phyloP scores from a whole-genome alignment of 2,797 vertebrate species.

The Poeciliopsis infans region DNA sequence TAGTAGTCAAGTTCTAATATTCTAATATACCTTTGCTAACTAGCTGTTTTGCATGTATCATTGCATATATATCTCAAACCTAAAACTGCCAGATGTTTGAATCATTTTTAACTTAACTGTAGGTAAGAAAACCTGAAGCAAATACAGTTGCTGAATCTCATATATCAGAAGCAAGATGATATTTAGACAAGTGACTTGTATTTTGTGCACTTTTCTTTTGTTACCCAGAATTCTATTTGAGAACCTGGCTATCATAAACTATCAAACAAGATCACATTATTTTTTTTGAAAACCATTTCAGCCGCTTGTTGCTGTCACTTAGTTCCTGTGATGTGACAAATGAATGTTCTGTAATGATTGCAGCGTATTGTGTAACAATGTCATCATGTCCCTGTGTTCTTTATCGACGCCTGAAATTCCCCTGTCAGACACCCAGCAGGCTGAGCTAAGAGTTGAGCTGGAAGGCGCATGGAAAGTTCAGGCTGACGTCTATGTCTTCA shows the following conservation, averaged over 20 bases:
- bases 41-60: no score
- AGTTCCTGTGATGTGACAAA: slow-evolving; percentile 1
- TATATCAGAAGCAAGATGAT: background rate
- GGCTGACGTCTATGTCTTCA: background rate
- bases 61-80: background rate
- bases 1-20: no score
- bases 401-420: slow-evolving; percentile 46
- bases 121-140: background rate
- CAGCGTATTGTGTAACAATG: slow-evolving; percentile 61
- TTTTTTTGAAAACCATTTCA: background rate
- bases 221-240: background rate
- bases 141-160: background rate
- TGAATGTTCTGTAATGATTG: slow-evolving; percentile 48
- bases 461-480: slow-evolving; percentile 38
- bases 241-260: background rate
- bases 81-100: background rate
- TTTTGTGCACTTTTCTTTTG: background rate
- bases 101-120: background rate
- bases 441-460: slow-evolving; percentile 25
- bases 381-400: slow-evolving; percentile 69
- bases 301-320: background rate
- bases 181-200: background rate
- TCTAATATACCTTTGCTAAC: no score
- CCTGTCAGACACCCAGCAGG: slow-evolving; percentile 41
- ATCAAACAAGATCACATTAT: background rate